Percentiles rank a stretch among this genome's conserved stretches.
Conservation (phyloP, 2,113 vertebrate genomes). For the Illadopsis cleaveri region DNA sequence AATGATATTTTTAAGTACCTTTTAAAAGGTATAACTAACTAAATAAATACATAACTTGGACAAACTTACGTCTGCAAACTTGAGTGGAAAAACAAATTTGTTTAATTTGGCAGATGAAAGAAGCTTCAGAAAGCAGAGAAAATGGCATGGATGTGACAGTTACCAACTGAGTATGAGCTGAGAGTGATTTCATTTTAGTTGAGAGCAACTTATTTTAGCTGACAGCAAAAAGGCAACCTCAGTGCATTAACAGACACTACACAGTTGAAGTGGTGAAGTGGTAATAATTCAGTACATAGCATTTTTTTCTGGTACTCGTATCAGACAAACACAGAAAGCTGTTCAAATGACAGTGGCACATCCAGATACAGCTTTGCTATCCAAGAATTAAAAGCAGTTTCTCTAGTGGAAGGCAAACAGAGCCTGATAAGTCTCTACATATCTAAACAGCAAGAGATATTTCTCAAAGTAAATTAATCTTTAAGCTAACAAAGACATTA, state of each 20-base stretch:
- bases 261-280: background rate
- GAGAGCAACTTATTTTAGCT: background rate
- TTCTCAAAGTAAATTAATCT: background rate
- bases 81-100: background rate
- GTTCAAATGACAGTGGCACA: background rate
- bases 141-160: background rate
- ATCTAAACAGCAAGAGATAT: background rate
- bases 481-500: background rate
- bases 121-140: background rate
- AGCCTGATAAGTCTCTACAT: background rate
- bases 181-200: background rate
- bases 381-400: background rate
- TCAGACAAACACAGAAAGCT: background rate
- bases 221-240: background rate
- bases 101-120: background rate
- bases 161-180: background rate
- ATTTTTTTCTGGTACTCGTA: background rate
- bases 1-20: background rate
- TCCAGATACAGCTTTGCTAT: background rate
- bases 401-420: background rate
- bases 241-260: background rate
- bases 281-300: background rate
- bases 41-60: background rate
- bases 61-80: background rate
- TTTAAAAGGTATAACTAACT: background rate